These are phyloP conservation scores for Amphiprion percula DNA, from an alignment of 2,113 vertebrate species.

Conservation along the genomic window DNA sequence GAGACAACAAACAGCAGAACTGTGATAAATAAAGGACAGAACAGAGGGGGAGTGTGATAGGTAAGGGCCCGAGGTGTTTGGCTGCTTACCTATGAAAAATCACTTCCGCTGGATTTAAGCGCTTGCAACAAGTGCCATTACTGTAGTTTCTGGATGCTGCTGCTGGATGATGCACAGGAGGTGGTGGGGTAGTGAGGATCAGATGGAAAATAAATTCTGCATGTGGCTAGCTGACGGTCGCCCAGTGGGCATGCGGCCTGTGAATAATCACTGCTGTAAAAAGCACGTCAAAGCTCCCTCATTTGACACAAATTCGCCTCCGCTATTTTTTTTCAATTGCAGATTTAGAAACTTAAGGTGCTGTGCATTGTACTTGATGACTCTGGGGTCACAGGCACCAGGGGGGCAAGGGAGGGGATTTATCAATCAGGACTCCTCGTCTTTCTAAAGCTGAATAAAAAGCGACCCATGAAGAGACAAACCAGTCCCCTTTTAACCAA, in stretches of 20 bases:
- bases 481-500: constrained; percentile 83
- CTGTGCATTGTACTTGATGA: constrained; percentile 86
- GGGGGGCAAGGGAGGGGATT: constrained; percentile 79
- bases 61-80: constrained; percentile 87
- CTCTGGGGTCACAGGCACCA: constrained; percentile 90
- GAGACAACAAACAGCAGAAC: constrained; percentile 95
- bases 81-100: constrained; percentile 86
- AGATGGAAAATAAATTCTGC: constrained; percentile 84
- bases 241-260: constrained; percentile 81
- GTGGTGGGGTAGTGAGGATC: constrained; percentile 84
- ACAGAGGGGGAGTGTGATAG: constrained; percentile 77
- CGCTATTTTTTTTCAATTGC: constrained; percentile 86
- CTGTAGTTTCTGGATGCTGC: constrained; percentile 85
- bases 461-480: constrained; percentile 83
- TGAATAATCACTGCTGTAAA: constrained; percentile 86
- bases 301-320: constrained; percentile 89
- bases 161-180: constrained; percentile 68
- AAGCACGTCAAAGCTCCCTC: constrained; percentile 85
- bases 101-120: constrained; percentile 82
- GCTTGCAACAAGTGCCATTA: constrained; percentile 93
- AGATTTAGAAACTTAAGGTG: constrained; percentile 85
- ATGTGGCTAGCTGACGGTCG: constrained; percentile 81
- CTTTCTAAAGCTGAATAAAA: constrained; percentile 87
- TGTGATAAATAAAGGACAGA: constrained; percentile 92
- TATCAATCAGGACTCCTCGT: constrained; percentile 83